phyloP scores from a whole-genome alignment of 2,888 invertebrate genomes.

The Mesodorylaimus sp. region DNA sequence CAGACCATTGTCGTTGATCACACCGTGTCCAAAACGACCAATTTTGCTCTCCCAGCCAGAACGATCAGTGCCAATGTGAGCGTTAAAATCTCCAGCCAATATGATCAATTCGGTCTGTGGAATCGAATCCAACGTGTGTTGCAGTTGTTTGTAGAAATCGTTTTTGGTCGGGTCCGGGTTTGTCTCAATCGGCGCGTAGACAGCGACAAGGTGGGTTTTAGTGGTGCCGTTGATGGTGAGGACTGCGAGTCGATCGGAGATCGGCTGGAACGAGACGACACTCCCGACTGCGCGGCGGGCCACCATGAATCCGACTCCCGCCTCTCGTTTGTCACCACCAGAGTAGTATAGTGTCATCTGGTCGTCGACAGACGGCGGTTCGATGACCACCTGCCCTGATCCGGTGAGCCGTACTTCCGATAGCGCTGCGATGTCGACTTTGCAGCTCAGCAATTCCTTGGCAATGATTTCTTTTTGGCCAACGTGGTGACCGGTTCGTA shows the following conservation, averaged over 20 bases:
- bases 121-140: not conserved
- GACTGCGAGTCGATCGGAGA: constrained; percentile 1
- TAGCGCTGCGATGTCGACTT: too few species aligned
- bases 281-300: too few species aligned
- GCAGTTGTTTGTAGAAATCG: not conserved
- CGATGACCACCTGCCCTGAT: too few species aligned
- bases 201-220: not conserved
- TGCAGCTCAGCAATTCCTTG: too few species aligned
- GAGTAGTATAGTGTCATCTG: not conserved
- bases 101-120: not conserved
- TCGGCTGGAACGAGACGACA: not conserved
- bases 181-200: not conserved
- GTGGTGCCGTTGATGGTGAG: not conserved
- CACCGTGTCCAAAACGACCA: not conserved
- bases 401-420: too few species aligned
- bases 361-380: too few species aligned
- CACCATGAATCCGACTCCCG: not conserved
- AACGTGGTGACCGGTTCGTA: too few species aligned
- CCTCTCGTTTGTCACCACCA: not conserved
- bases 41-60: not conserved
- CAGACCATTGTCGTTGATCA: not conserved
- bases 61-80: not conserved
- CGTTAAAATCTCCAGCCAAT: constrained; percentile 3
- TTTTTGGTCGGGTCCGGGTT: not conserved
- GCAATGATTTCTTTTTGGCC: too few species aligned